Percentiles rank a stretch among this genome's conserved stretches.
phyloP scores from a whole-genome alignment of 2,888 invertebrate species.

The Xylota segnis region DNA sequence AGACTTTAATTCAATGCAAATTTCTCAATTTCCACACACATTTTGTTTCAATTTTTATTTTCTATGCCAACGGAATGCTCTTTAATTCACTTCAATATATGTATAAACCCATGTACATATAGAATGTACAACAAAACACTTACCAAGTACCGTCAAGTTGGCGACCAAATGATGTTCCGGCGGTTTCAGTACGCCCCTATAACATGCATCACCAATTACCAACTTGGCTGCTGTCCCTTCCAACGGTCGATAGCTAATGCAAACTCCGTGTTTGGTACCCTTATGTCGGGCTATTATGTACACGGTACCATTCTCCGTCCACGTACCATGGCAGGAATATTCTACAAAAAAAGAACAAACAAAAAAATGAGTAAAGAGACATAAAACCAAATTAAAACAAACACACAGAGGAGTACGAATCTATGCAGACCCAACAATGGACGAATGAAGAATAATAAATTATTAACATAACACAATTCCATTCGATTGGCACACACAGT shows the following conservation, averaged over 20 bases:
- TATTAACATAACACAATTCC: conserved; percentile 74
- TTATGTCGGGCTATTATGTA: conserved; percentile 88
- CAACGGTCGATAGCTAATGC: conserved; percentile 83
- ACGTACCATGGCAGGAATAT: conserved; percentile 95
- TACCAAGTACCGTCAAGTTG: conserved; percentile 84
- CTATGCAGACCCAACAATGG: conserved; percentile 34
- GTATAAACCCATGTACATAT: neutral
- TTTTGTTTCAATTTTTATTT: conserved; percentile 25
- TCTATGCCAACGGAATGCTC: conserved; percentile 15
- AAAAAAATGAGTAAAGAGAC: conserved; percentile 35
- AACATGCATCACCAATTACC: conserved; percentile 84
- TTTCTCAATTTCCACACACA: conserved; percentile 12
- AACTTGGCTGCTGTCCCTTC: conserved; percentile 83
- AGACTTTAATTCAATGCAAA: conserved; percentile 16
- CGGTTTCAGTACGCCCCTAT: conserved; percentile 83
- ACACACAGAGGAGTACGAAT: conserved; percentile 35
- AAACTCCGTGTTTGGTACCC: conserved; percentile 84
- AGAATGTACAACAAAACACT: conserved; percentile 63
- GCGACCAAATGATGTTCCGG: conserved; percentile 84
- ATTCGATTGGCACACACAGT: conserved; percentile 50
- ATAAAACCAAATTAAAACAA: conserved; percentile 53
- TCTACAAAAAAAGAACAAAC: conserved; percentile 85
- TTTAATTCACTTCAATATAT: neutral
- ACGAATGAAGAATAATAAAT: conserved; percentile 66
- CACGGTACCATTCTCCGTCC: conserved; percentile 94